Evolutionary conservation across 2,797 vertebrate species (phyloP), one percentile per base, ranked within the genome.

Genomic region (Characodon lateralis): DNA sequence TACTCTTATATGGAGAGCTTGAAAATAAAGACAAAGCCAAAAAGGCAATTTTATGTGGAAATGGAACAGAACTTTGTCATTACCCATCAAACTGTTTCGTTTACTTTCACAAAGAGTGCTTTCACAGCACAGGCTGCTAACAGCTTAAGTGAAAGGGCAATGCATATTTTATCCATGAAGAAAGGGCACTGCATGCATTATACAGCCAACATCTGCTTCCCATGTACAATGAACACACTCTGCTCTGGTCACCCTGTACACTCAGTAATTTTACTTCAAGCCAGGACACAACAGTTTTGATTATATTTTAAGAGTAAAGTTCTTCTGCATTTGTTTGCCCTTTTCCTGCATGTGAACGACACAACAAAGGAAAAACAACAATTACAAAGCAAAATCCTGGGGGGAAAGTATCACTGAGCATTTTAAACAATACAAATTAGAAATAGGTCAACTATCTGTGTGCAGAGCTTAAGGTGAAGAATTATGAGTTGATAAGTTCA

Each of bases 101-200:
- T 90, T 91, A 82, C 83, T 76, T 80, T 80, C 80, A 92, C 87
- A 93, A 93, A 91, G 89, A 87, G 63, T 20, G 56, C 84, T 90
- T 94, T 93, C 86, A 90, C 85, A 79, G 86, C 74, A 73, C 80
- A 58, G 76, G 85, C 88, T 83, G 80, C 85, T 78, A 86, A 90
- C 89, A 83, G 83, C 84, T 82, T 81, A 43, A 91, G 87, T 84
- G 77, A 94, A 95, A 93, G 93, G 92, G 86, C 89, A 92, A 85
- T 84, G 90, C 92, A 95, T 93, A 90, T 86, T 93, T 95, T 95
- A 94, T 87, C 81, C 81, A 80, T 85, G 80, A 89, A 87, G 89
- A 93, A 94, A 94, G 93, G 92, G 87, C 91, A 92, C 74, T 78
- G 92, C 92, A 91, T 93, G 89, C 81, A 94, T 94, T 93, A 94